Base-by-base conservation (phyloP, 1,140 invertebrate species). In the Carcinoscorpius rotundicauda region DNA sequence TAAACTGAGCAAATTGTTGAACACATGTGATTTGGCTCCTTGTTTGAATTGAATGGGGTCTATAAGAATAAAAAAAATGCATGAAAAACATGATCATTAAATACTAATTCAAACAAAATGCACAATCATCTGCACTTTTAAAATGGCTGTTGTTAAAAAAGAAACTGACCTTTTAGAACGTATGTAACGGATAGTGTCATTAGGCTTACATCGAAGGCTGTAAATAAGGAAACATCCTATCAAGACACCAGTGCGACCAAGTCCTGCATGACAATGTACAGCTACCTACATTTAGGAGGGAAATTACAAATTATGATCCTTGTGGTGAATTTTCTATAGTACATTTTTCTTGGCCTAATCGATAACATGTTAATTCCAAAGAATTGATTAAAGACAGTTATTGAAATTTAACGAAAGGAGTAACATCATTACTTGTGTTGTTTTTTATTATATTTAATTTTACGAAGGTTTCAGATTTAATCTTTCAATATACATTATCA, bases 231-330 rank as follows among this genome's bases (percentile, higher is more conserved):
- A 93, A 76, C 87, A 91, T 1, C 89, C 87, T 68, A 93, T 91
- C 10, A 93, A 77, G 4, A 93, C 87, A 3, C 91, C 91, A 4
- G 90, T 93, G 71, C 91, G 79, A 3, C 90, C 91, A 59, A 89
- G 76, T 73, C 89, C 89, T 72, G 91, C 91, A 79, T 94, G 91
- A 77, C 91, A 94, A 73, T 94, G 91, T 66, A 94, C 84, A 4
- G 89, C 90, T 48, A 74, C 65, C 68, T 72, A 58, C 57, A 62
- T 53, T 6, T 5, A 3, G 8, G 48, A 3, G 48, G 48, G 48
- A 11, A 6, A 57, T 29, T 29, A 29, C 29, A 29, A 29, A 29
- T 29, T 29, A 29, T 29, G 29, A 29, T 29, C 29, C 29, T 29
- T 29, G 29, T 2, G 2, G 29, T 29, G 29, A 29, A 29, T 29